phyloP scores from a whole-genome alignment of 2,888 invertebrate species.

The Atethmia centrago region DNA sequence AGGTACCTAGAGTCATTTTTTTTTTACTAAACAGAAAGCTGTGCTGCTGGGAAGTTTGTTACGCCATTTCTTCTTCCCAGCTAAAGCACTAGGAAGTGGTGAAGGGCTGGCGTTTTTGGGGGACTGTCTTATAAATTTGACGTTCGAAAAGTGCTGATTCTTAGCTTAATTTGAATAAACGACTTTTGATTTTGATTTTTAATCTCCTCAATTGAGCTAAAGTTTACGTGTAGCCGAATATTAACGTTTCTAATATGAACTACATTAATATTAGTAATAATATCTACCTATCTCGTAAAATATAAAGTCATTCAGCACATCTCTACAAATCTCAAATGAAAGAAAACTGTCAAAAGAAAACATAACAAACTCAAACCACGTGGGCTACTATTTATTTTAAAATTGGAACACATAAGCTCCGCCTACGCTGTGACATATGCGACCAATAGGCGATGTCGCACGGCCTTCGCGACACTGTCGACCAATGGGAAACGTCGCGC shows the following conservation, averaged over 20 bases:
- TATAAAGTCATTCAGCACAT: too few species aligned
- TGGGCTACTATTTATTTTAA: conserved; percentile 70
- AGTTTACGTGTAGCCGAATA: background rate
- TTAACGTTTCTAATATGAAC: background rate
- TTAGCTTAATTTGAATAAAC: too few species aligned
- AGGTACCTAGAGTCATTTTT: too few species aligned
- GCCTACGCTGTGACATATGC: conserved; percentile 83
- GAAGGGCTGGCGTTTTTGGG: too few species aligned
- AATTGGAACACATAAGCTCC: conserved; percentile 78
- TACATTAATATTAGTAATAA: background rate
- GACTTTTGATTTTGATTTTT: too few species aligned
- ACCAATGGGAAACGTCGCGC: conserved; percentile 82
- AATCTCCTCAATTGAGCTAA: background rate
- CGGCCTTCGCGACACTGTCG: conserved; percentile 83
- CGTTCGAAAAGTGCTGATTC: too few species aligned
- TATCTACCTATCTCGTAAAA: too few species aligned
- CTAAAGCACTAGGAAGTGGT: too few species aligned
- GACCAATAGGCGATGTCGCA: conserved; percentile 87
- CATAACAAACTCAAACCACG: conserved; percentile 52
- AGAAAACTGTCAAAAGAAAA: conserved; percentile 10
- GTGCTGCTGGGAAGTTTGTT: too few species aligned
- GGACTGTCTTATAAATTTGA: too few species aligned
- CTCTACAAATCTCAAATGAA: background rate
- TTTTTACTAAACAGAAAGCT: too few species aligned
- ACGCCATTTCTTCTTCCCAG: too few species aligned